phyloP scores from a whole-genome alignment of 2,888 invertebrate species.

The Hydroisotoma schaefferi region DNA sequence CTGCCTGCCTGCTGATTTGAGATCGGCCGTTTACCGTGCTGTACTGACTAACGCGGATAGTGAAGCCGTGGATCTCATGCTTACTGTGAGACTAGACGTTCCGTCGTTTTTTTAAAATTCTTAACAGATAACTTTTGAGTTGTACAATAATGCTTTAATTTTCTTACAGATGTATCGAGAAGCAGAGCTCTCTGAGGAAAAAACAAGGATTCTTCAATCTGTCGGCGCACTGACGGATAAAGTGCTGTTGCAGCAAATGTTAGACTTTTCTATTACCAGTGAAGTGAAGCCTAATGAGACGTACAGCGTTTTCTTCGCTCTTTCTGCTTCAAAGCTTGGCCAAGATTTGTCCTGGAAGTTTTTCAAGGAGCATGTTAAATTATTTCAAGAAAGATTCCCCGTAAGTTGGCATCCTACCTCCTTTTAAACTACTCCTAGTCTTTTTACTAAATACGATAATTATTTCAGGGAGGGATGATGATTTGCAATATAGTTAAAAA shows the following conservation, averaged over 20 bases:
- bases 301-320: constrained; percentile 82
- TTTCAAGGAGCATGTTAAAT: constrained; percentile 77
- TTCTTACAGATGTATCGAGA: constrained; percentile 64
- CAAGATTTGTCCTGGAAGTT: constrained; percentile 86
- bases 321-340: constrained; percentile 63
- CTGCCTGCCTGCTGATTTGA: constrained; percentile 74
- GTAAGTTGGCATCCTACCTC: constrained; percentile 8
- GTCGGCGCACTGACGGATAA: constrained; percentile 69
- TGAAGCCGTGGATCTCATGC: not conserved
- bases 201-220: constrained; percentile 79
- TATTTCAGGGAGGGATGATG: constrained; percentile 68
- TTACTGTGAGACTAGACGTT: constrained; percentile 4
- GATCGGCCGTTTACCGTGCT: constrained; percentile 81
- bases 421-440: not conserved
- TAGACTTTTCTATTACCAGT: constrained; percentile 77
- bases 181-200: constrained; percentile 88
- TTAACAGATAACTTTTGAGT: not conserved
- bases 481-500: constrained; percentile 77
- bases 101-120: too few species aligned
- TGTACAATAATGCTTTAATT: not conserved
- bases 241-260: constrained; percentile 66
- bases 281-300: constrained; percentile 89
- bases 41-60: constrained; percentile 67
- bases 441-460: not conserved
- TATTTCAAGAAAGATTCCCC: constrained; percentile 53